Percentiles rank a stretch among this genome's conserved stretches.
Conservation (phyloP, 2,888 invertebrate genomes). For the Prosapia bicincta region DNA sequence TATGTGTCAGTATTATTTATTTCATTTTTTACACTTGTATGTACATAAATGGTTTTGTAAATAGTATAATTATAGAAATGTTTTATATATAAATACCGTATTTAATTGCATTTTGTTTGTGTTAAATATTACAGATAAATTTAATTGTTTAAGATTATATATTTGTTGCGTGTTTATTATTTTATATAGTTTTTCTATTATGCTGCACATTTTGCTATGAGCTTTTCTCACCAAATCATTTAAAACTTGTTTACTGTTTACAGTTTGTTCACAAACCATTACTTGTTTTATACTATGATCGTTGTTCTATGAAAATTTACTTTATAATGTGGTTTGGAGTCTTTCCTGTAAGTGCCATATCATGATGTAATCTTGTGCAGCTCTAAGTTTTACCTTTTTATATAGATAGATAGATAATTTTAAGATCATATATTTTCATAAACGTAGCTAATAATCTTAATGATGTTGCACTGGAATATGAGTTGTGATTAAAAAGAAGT, state of each 20-base stretch:
- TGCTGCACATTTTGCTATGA: not conserved
- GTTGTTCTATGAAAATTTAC: not conserved
- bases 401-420: not conserved
- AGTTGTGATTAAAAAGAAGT: no score
- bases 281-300: not conserved
- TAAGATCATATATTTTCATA: not conserved
- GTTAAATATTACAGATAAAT: not conserved
- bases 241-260: no score
- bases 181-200: not conserved
- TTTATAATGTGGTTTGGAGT: not conserved
- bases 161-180: not conserved
- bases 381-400: not conserved
- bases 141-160: not conserved
- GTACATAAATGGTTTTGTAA: not conserved
- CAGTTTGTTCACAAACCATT: no score
- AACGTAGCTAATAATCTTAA: not conserved
- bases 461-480: not conserved
- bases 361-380: not conserved
- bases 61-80: not conserved
- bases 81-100: not conserved
- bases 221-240: not conserved
- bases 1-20: not conserved
- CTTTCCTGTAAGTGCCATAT: not conserved
- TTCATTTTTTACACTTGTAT: not conserved
- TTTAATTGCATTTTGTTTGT: not conserved